Base-by-base conservation (phyloP, 2,113 vertebrate genomes). In the Pluvianellus socialis region DNA sequence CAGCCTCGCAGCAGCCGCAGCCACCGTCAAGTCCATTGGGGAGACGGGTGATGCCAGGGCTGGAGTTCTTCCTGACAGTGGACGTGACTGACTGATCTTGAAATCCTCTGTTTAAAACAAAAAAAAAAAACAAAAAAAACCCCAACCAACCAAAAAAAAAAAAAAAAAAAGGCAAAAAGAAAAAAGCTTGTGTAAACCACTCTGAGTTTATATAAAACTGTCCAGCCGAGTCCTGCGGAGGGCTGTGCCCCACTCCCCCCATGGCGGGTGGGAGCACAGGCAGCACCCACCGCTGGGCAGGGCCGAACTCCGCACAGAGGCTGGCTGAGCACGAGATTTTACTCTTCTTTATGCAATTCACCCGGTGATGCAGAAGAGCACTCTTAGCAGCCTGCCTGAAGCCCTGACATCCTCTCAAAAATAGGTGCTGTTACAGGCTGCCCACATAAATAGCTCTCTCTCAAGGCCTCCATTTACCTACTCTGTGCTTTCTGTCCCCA, bases 231-330 rank as follows among this genome's bases (percentile, higher is more conserved):
- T 55, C 12, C 30, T 27, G 38, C 0, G 3, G 44, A 40, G 26
- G 9, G 3, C 33, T 70, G 10, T 2, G 1, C 24, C 19, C 55
- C 1, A 0, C 21, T 74, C 11, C 14, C 14, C 0, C 0, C 7
- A 16, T 0, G 0, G 5, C 3, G 0, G 16, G 16, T 16, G 4
- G 18, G 12, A 83, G 20, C 5, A 1, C 42, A 40, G 62, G 7
- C 38, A 75, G 30, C 7, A 72, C 2, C 13, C 35, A 24, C 7
- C 1, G 1, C 2, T 0, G 1, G 1, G 38, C 59, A 74, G 33
- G 30, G 59, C 20, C 2, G 1, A 26, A 7, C 1, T 1, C 9
- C 3, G 1, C 2, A 14, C 20, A 62, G 38, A 52, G 12, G 13
- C 40, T 79, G 44, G 9, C 61, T 59, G 24, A 87, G n/a, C 35